phyloP scores from a whole-genome alignment of 2,113 vertebrate genomes.

The Nycticebus coucang region DNA sequence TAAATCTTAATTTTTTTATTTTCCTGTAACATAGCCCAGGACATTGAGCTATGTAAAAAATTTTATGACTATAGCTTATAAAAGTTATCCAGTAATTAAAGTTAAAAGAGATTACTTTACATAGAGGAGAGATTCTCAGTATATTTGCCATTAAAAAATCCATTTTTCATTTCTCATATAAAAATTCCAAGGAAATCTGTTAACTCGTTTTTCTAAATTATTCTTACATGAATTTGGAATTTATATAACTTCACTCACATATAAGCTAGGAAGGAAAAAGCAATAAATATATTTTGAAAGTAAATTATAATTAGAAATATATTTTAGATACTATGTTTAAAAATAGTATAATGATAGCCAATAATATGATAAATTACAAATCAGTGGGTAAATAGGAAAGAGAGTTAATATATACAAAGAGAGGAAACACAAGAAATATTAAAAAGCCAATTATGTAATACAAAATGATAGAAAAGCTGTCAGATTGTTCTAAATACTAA shows the following conservation, averaged over 20 bases:
- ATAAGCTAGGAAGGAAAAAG: neutral
- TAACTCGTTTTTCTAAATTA: slow-evolving; percentile 19
- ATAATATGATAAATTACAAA: neutral
- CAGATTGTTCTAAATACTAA: neutral
- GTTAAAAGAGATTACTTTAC: neutral
- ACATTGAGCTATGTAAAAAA: neutral
- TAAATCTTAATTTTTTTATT: slow-evolving; percentile 3
- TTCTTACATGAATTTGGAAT: neutral
- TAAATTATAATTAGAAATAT: neutral
- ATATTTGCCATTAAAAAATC: neutral
- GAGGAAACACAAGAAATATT: too few relatives aligned
- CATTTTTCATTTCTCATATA: neutral
- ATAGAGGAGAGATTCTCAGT: neutral
- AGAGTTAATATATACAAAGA: too few relatives aligned
- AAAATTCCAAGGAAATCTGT: neutral
- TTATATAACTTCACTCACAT: slow-evolving; percentile 6
- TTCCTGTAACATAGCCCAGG: neutral
- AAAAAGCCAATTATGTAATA: too few relatives aligned
- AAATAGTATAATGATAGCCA: neutral
- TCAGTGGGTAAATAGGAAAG: neutral
- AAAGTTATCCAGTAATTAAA: neutral
- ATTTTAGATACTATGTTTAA: slow-evolving; percentile 7
- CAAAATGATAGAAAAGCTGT: neutral
- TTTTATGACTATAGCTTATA: neutral
- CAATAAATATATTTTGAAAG: neutral